phyloP scores from a whole-genome alignment of 1,140 invertebrate species.

The Heliconius nattereri region DNA sequence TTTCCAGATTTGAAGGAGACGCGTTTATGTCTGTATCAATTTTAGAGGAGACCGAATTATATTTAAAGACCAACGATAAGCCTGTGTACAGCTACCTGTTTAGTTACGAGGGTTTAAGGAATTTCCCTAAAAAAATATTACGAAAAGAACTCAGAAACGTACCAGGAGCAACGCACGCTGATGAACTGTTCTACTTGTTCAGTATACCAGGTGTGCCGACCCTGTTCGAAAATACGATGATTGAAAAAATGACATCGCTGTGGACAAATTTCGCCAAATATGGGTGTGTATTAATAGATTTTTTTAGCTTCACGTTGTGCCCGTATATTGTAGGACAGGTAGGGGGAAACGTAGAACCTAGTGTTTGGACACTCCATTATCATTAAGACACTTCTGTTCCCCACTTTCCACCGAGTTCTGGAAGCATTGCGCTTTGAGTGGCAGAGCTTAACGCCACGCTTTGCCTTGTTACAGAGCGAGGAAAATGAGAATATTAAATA shows the following conservation, averaged over 20 bases:
- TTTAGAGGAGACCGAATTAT: constrained; percentile 56
- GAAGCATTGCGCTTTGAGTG: no score
- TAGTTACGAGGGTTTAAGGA: constrained; percentile 57
- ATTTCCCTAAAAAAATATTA: constrained; percentile 45
- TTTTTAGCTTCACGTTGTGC: not conserved
- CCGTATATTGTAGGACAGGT: no score
- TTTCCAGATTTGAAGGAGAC: constrained; percentile 59
- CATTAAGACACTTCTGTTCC: no score
- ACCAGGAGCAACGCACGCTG: constrained; percentile 65
- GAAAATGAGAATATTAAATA: no score
- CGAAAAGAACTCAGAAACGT: constrained; percentile 30
- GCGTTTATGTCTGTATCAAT: constrained; percentile 50
- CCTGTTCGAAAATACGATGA: constrained; percentile 58
- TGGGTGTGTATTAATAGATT: constrained; percentile 49
- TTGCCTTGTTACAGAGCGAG: no score
- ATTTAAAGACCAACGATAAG: constrained; percentile 51
- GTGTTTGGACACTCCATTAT: no score
- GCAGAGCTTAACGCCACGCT: no score
- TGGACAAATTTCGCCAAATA: constrained; percentile 76
- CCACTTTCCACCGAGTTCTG: no score
- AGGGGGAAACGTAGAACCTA: no score
- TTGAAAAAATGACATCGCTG: constrained; percentile 61
- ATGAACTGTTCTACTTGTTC: constrained; percentile 74
- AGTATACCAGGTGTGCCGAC: constrained; percentile 43
- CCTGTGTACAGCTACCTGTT: constrained; percentile 66